phyloP scores from a whole-genome alignment of 2,888 invertebrate species.

The Trilocha varians region DNA sequence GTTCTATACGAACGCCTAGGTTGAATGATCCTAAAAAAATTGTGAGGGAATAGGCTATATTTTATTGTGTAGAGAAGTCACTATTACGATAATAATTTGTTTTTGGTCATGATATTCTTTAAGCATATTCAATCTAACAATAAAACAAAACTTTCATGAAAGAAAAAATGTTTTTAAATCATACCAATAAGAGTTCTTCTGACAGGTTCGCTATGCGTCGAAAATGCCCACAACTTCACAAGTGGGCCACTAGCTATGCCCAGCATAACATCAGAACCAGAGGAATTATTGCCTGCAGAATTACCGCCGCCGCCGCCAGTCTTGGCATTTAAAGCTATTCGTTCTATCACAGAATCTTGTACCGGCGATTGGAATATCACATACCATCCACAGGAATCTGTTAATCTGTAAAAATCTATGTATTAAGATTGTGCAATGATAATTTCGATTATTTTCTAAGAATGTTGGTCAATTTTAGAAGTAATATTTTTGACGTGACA shows the following conservation, averaged over 20 bases:
- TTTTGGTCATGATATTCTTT: too few species aligned
- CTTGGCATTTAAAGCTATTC: conserved; percentile 90
- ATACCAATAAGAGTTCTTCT: conserved; percentile 62
- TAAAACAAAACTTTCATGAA: too few species aligned
- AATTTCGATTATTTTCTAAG: not conserved
- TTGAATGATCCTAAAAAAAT: conserved; percentile 84
- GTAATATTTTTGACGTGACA: too few species aligned
- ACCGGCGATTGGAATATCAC: conserved; percentile 94
- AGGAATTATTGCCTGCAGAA: conserved; percentile 42
- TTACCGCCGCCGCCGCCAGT: conserved; percentile 50
- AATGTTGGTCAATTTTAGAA: too few species aligned
- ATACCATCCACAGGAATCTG: conserved; percentile 98
- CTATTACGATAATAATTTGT: not conserved
- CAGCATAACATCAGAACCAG: conserved; percentile 63
- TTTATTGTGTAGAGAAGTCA: not conserved
- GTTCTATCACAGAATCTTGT: conserved; percentile 90
- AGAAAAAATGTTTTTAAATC: conserved; percentile 7
- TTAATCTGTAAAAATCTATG: conserved; percentile 74
- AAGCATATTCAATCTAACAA: too few species aligned
- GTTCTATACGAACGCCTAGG: conserved; percentile 93
- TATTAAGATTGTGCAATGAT: not conserved
- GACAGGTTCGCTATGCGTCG: conserved; percentile 64
- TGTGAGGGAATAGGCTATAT: not conserved
- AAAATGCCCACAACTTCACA: conserved; percentile 64
- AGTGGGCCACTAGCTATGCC: conserved; percentile 63